Percentiles rank a stretch among this genome's conserved stretches.
These are phyloP conservation scores for Melanargia galathea DNA, from an alignment of 2,888 invertebrate genomes.

Conservation along the genomic window DNA sequence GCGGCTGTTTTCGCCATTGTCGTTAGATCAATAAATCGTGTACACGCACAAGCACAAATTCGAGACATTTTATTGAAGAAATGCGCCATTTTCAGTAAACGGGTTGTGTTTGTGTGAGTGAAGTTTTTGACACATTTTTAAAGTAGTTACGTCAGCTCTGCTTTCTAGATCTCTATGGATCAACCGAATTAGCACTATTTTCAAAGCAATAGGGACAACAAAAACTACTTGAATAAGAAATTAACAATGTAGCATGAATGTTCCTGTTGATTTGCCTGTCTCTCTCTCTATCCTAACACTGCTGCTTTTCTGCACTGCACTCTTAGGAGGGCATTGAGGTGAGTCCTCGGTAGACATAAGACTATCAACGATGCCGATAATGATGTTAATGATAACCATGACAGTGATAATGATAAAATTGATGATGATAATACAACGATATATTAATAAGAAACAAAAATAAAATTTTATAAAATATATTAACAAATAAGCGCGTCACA, in stretches of 20 bases:
- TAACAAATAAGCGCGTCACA: too few species aligned
- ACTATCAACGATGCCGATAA: constrained; percentile 40
- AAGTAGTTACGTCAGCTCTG: too few species aligned
- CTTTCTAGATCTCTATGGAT: too few species aligned
- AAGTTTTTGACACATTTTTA: too few species aligned
- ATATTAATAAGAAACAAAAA: background rate
- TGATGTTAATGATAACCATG: background rate
- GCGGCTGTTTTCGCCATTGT: too few species aligned
- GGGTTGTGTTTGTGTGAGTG: too few species aligned
- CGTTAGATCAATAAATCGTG: too few species aligned
- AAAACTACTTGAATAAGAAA: background rate
- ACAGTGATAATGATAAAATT: background rate
- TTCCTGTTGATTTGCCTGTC: constrained; percentile 68
- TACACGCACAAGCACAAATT: too few species aligned
- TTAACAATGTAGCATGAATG: constrained; percentile 53
- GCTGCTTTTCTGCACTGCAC: constrained; percentile 73
- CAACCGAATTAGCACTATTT: too few species aligned
- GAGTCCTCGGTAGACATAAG: constrained; percentile 54
- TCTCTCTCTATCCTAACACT: constrained; percentile 71
- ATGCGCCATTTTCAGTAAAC: too few species aligned
- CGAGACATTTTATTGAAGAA: too few species aligned
- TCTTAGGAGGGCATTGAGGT: constrained; percentile 80
- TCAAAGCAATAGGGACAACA: background rate
- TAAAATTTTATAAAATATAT: background rate
- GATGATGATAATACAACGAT: background rate